These are phyloP conservation scores for Flexamia atlantica DNA, from an alignment of 2,888 invertebrate species.

Conservation along the genomic window DNA sequence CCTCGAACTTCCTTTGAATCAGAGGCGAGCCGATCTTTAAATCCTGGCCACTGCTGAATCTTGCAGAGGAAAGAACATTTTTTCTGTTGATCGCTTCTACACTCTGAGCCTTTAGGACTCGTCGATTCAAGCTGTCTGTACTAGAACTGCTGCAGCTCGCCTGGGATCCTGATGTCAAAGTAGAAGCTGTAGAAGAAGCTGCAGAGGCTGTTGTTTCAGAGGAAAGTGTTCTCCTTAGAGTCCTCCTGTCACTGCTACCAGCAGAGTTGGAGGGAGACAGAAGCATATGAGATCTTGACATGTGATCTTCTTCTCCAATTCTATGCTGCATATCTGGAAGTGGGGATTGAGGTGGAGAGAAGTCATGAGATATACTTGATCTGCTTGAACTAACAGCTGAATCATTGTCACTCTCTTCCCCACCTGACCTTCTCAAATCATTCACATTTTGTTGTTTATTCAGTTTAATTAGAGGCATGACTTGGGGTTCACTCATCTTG, in stretches of 20 bases:
- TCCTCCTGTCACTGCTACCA: slow-evolving; percentile 66
- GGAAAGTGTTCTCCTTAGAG: slow-evolving; percentile 82
- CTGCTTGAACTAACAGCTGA: slow-evolving; percentile 92
- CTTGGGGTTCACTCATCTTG: slow-evolving; percentile 44
- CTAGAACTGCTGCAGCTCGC: slow-evolving; percentile 73
- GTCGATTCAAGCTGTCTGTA: slow-evolving; percentile 79
- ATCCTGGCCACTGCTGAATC: slow-evolving; percentile 89
- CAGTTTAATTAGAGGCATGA: slow-evolving; percentile 60
- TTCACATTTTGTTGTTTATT: slow-evolving; percentile 58
- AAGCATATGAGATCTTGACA: slow-evolving; percentile 72
- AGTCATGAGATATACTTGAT: slow-evolving; percentile 86
- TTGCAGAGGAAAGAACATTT: slow-evolving; percentile 91
- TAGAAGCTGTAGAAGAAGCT: slow-evolving; percentile 80
- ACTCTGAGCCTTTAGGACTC: slow-evolving; percentile 87
- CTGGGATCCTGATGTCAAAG: slow-evolving; percentile 85
- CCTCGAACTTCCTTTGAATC: slow-evolving; percentile 82
- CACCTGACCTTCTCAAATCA: slow-evolving; percentile 73
- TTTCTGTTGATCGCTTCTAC: slow-evolving; percentile 91
- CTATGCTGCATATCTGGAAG: slow-evolving; percentile 78
- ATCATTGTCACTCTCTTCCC: slow-evolving; percentile 90
- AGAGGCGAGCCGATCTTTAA: slow-evolving; percentile 84
- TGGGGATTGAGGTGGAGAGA: slow-evolving; percentile 86
- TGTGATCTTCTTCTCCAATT: slow-evolving; percentile 75
- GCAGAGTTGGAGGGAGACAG: slow-evolving; percentile 62
- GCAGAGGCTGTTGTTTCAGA: slow-evolving; percentile 84